phyloP scores from a whole-genome alignment of 2,113 vertebrate genomes.

The Oncorhynchus gorbuscha region DNA sequence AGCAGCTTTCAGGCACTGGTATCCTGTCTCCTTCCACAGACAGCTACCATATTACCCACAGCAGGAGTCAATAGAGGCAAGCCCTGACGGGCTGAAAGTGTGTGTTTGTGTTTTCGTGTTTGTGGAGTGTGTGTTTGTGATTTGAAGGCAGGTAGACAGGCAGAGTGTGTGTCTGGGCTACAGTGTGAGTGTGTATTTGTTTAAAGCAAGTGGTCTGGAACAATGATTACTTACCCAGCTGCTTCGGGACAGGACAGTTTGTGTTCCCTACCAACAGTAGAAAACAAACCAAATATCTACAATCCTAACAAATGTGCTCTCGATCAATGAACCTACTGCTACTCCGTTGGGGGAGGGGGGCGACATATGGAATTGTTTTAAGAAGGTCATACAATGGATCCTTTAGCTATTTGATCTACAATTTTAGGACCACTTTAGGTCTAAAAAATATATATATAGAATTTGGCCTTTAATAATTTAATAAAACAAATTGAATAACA shows the following conservation, averaged over 20 bases:
- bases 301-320: constrained; percentile 10
- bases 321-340: no score
- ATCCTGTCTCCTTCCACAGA: not conserved
- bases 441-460: no score
- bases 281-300: not conserved
- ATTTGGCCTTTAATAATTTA: no score
- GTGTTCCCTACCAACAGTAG: constrained; percentile 8
- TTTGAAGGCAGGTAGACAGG: constrained; percentile 2
- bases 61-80: not conserved
- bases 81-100: not conserved
- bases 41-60: not conserved
- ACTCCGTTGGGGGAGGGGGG: no score
- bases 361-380: no score
- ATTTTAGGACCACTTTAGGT: no score
- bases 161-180: constrained; percentile 2
- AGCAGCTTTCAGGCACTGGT: not conserved
- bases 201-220: constrained; percentile 25
- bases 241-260: constrained; percentile 15
- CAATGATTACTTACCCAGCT: constrained; percentile 28
- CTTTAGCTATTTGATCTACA: no score
- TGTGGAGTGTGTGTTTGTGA: not conserved
- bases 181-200: constrained; percentile 24
- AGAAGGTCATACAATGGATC: no score
- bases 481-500: no score
- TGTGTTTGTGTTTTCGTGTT: not conserved